Conservation (phyloP, 2,888 invertebrate genomes). For the Acleris holmiana region DNA sequence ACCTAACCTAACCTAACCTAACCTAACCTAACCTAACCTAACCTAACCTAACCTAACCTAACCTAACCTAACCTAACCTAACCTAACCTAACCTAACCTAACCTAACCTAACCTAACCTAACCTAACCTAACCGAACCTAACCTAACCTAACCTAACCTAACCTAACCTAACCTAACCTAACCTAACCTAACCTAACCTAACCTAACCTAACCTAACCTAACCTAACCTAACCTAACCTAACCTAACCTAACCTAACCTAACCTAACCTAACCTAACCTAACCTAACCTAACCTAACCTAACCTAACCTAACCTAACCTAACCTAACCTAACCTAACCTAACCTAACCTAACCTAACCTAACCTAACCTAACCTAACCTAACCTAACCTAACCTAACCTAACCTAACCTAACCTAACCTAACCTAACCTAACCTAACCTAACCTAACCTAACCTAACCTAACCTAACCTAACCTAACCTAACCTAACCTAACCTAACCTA, state of each 20-base stretch:
- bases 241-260: conserved; percentile 5
- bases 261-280: conserved; percentile 5
- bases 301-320: conserved; percentile 5
- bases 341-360: conserved; percentile 5
- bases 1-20: conserved; percentile 1
- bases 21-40: conserved; percentile 5
- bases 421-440: conserved; percentile 5
- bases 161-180: conserved; percentile 5
- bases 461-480: conserved; percentile 5
- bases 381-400: conserved; percentile 4
- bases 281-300: conserved; percentile 5
- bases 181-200: conserved; percentile 4
- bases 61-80: conserved; percentile 5
- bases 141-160: too few relatives aligned
- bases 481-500: conserved; percentile 5
- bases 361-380: conserved; percentile 2
- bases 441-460: conserved; percentile 5
- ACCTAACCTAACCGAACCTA: too few relatives aligned
- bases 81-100: conserved; percentile 5
- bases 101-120: conserved; percentile 5
- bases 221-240: conserved; percentile 5
- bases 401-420: conserved; percentile 5
- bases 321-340: conserved; percentile 5
- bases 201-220: conserved; percentile 1
- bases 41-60: conserved; percentile 5